Percentiles rank a stretch among this genome's conserved stretches.
Conservation (phyloP, 2,888 invertebrate genomes). For the Pyrrhia umbra region DNA sequence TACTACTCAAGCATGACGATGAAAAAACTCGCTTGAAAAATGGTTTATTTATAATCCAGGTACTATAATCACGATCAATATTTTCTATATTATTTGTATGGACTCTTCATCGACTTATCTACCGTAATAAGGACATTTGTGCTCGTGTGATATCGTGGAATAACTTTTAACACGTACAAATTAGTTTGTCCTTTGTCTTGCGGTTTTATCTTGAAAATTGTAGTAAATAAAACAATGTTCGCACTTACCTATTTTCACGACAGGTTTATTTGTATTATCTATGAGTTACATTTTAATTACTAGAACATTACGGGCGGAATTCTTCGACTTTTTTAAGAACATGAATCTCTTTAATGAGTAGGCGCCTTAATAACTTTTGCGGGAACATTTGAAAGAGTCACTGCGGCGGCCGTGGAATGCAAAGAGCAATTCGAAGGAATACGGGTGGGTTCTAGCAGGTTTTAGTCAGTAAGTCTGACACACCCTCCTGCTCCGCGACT, state of each 20-base stretch:
- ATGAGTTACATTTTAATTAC: too few species aligned
- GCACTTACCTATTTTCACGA: too few species aligned
- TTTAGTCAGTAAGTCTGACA: too few species aligned
- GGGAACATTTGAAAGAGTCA: too few species aligned
- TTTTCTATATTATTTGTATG: constrained; percentile 28
- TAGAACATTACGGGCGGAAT: too few species aligned
- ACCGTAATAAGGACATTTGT: constrained; percentile 29
- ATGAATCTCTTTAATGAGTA: too few species aligned
- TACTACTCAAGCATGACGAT: constrained; percentile 47
- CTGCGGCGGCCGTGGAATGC: too few species aligned
- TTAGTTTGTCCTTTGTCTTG: constrained; percentile 38
- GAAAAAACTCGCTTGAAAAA: constrained; percentile 45
- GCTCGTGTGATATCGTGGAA: constrained; percentile 33
- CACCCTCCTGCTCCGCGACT: too few species aligned
- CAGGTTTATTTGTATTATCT: not conserved
- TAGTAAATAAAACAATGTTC: not conserved
- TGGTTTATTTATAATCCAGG: constrained; percentile 26
- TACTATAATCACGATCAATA: constrained; percentile 34
- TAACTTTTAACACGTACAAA: constrained; percentile 40
- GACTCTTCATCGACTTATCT: constrained; percentile 6
- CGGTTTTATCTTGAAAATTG: constrained; percentile 11
- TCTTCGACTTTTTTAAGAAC: too few species aligned
- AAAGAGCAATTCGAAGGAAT: too few species aligned
- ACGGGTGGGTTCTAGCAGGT: too few species aligned
- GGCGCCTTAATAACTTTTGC: too few species aligned